Conservation (phyloP, 92 coral and sea anemone species). For the Umimayanthus chanpuru region DNA sequence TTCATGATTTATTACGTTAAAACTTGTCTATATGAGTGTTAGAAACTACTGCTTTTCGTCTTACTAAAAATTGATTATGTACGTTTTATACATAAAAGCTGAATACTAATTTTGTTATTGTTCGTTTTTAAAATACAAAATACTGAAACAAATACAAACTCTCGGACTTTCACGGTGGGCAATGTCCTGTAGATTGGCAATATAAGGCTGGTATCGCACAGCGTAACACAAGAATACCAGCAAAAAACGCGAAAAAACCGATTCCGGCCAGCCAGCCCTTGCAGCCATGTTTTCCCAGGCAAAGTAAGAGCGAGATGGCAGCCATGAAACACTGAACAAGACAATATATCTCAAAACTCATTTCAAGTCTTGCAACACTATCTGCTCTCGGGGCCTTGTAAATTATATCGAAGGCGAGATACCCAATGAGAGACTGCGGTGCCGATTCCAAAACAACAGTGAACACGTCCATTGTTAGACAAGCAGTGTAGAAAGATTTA, state of each 20-base stretch:
- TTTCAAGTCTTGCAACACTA: conserved; percentile 16
- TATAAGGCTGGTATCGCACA: conserved; percentile 1
- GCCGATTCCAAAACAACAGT: conserved; percentile 20
- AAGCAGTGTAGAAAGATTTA: conserved; percentile 27
- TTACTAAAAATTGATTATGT: too few relatives aligned
- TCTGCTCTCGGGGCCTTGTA: background rate
- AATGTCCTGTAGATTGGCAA: conserved; percentile 17
- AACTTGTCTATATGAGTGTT: too few relatives aligned
- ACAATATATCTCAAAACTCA: conserved; percentile 15
- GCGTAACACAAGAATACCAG: background rate
- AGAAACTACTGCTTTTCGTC: too few relatives aligned
- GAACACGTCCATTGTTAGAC: conserved; percentile 19
- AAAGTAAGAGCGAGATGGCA: background rate
- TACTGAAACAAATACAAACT: too few relatives aligned
- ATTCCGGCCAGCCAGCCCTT: conserved; percentile 3
- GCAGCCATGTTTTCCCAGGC: conserved; percentile 1
- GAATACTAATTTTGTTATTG: too few relatives aligned
- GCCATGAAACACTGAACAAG: conserved; percentile 30
- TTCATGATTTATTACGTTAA: too few relatives aligned
- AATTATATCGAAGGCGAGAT: conserved; percentile 28
- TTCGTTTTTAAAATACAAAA: too few relatives aligned
- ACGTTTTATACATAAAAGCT: too few relatives aligned
- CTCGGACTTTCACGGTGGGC: conserved; percentile 17
- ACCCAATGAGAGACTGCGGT: conserved; percentile 30
- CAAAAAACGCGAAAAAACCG: background rate